Evolutionary conservation across 1,140 invertebrate species (phyloP).

Genomic region (Calycopis cecrops): DNA sequence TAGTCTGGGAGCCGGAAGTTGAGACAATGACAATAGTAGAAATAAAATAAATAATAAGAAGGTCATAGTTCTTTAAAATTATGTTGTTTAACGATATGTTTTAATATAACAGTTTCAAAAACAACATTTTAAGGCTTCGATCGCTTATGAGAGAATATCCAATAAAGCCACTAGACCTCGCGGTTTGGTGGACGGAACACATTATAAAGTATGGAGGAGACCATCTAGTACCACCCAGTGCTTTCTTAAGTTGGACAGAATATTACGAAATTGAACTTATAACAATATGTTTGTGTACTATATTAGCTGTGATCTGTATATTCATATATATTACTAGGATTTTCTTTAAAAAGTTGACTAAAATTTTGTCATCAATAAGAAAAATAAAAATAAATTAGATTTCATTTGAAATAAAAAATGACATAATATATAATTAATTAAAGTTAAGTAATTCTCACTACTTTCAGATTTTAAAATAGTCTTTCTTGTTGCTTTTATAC

Average conservation of each 20-base stretch:
- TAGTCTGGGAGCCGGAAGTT: too few species aligned
- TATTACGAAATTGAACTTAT: conserved; percentile 30
- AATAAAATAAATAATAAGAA: too few species aligned
- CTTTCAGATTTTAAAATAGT: too few species aligned
- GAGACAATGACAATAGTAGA: too few species aligned
- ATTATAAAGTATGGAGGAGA: conserved; percentile 69
- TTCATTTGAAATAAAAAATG: too few species aligned
- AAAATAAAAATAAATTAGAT: too few species aligned
- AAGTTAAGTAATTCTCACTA: too few species aligned
- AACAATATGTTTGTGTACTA: conserved; percentile 13
- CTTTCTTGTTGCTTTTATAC: too few species aligned
- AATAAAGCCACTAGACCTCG: conserved; percentile 40
- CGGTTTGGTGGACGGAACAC: conserved; percentile 76
- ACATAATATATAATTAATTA: too few species aligned
- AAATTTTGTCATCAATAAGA: not conserved
- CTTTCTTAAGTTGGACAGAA: conserved; percentile 32
- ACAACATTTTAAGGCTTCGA: conserved; percentile 22
- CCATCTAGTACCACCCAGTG: conserved; percentile 51
- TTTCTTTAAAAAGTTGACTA: not conserved
- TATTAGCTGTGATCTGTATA: not conserved
- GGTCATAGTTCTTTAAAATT: conserved; percentile 7
- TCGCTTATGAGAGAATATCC: conserved; percentile 26
- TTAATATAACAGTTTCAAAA: conserved; percentile 23
- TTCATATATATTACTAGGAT: not conserved
- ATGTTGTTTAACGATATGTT: too few species aligned